These are phyloP conservation scores for Anhinga anhinga DNA, from an alignment of 2,113 vertebrate species.

Conservation along the genomic window DNA sequence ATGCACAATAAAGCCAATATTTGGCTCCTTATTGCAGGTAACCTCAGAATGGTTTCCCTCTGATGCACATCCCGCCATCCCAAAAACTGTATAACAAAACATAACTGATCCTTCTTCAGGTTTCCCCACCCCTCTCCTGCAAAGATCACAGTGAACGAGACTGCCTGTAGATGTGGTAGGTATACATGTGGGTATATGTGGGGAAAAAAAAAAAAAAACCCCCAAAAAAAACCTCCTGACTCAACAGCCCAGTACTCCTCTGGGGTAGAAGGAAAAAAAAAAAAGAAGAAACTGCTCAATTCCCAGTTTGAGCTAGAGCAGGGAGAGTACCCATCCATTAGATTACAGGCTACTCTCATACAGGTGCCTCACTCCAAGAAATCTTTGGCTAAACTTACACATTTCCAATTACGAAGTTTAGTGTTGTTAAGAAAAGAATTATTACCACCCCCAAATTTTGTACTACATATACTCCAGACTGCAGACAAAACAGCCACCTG, in stretches of 20 bases:
- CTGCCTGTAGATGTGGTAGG: rapidly evolving
- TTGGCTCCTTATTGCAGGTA: not conserved
- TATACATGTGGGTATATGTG: no score
- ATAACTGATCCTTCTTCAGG: not conserved
- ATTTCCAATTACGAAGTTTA: not conserved
- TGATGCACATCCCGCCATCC: rapidly evolving
- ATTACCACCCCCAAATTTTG: not conserved
- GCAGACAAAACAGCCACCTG: not conserved
- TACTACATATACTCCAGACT: not conserved
- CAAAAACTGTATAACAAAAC: not conserved
- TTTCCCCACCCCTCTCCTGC: not conserved
- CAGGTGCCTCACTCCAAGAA: not conserved
- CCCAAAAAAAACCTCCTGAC: no score
- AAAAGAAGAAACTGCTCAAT: not conserved
- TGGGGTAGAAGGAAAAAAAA: not conserved
- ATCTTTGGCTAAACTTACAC: not conserved
- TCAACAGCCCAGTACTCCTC: not conserved
- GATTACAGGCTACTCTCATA: not conserved
- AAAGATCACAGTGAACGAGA: not conserved
- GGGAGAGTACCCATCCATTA: not conserved
- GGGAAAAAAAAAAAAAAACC: no score
- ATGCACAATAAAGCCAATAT: not conserved
- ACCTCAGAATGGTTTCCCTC: not conserved
- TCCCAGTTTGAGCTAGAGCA: not conserved
- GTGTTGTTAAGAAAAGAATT: not conserved